Evolutionary conservation across 2,888 invertebrate species (phyloP), one percentile per base, ranked within the genome.

Genomic region (Abscondita cerata): DNA sequence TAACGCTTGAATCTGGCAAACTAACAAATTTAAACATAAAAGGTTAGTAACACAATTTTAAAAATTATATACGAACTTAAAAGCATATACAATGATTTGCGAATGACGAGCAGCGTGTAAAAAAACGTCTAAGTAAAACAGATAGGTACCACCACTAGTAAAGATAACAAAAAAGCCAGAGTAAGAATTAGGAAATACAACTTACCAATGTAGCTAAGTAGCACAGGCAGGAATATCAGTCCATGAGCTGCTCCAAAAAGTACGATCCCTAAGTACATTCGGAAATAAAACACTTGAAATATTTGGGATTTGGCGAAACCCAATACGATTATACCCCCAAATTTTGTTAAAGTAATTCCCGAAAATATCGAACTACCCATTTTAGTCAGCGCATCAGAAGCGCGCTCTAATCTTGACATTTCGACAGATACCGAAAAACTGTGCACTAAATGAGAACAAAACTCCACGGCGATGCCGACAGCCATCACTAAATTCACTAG

Each of bases 231-330:
- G 85, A 99, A 98, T 76, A 99, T 90, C 64, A 99, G 89, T 13
- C 98, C 98, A 81, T 99, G 98, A 3, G 95, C 90, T 6, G 98
- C 98, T 55, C 99, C 99, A 79, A 96, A 92, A 62, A 98, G 76
- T 55, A 99, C 98, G 73, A 99, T 99, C 59, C 97, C 96, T 77
- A 99, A 84, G 82, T 98, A 99, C 81, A 81, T 81, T 58, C 80
- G 72, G 67, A 81, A 81, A 73, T 81, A 81, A 68, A 81, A 81
- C 62, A 81, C 80, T 62, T 92, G 88, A 85, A 99, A 99, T 69
- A 99, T 95, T 84, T 98, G 97, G 61, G 96, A 96, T 81, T 97
- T 97, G 16, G 98, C 97, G 79, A 98, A 98, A 15, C 93, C 97
- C 66, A 99, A 85, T 55, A 99, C 96, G 66, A 98, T 86, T 78